Evolutionary conservation across 2,888 invertebrate genomes (phyloP), one percentile per base, ranked within the genome.

Genomic region (Polydrusus tereticollis): DNA sequence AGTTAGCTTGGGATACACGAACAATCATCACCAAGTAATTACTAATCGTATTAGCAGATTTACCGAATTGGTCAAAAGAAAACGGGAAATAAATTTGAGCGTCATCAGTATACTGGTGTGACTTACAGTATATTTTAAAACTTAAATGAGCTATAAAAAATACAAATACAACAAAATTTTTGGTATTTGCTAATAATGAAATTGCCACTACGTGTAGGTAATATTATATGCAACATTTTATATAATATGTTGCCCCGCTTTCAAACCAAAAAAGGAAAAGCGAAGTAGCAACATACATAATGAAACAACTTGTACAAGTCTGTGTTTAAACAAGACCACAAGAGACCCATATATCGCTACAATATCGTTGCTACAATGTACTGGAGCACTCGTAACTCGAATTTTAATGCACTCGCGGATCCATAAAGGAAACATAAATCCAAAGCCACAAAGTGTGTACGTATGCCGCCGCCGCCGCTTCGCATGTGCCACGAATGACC

Each of bases 351-450:
- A 59, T 59, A 41, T 58, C n/a, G 47, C 50, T 68, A 21, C 50
- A 50, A 50, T 50, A 50, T 50, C 26, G 36, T 8, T 23, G 23
- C 18, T 68, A 80, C 80, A 80, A 76, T 79, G 81, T 81, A 80
- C 76, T 74, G 74, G 68, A 78, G 76, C 76, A 78, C 78, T 78
- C 77, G 78, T 81, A 81, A 81, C 79, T 78, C 77, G 52, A 78
- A 78, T 78, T 81, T 81, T 80, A 78, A 79, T 78, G 80, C 76
- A 79, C 75, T 78, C 78, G 79, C 75, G 78, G 76, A 73, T 71
- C 76, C 80, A 77, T 80, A 80, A 80, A 78, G 75, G 76, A 76
- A 73, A 76, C 79, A 79, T 80, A 79, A 80, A 79, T 79, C 75
- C 78, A 75, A 76, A 76, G 75, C 78, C 79, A 78, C 79, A 77